phyloP scores from a whole-genome alignment of 2,888 invertebrate genomes.

The Phoenoteleia sp. region DNA sequence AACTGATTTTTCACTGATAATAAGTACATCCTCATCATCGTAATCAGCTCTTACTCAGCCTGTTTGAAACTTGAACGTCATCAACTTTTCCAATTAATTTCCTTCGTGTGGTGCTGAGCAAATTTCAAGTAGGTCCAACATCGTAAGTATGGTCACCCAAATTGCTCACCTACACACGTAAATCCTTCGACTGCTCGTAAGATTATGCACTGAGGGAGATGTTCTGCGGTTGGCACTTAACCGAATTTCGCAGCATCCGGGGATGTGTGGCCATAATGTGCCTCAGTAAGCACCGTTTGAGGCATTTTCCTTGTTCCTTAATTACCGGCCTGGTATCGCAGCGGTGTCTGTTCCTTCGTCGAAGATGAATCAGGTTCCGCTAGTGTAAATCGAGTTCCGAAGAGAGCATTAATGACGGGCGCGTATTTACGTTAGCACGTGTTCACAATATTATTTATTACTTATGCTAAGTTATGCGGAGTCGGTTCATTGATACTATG shows the following conservation, averaged over 20 bases:
- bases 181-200: not conserved
- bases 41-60: no score
- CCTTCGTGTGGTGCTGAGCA: no score
- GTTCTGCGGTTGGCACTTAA: conserved; percentile 49
- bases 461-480: conserved; percentile 86
- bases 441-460: conserved; percentile 86
- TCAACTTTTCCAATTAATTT: no score
- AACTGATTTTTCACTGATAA: no score
- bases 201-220: conserved; percentile 47
- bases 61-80: no score
- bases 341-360: not conserved
- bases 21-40: no score
- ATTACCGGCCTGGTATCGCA: no score
- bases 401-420: conserved; percentile 76
- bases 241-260: conserved; percentile 46
- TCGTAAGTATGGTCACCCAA: not conserved
- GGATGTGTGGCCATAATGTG: conserved; percentile 6
- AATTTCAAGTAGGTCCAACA: no score
- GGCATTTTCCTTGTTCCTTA: no score
- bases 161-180: conserved; percentile 1
- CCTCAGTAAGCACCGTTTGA: not conserved
- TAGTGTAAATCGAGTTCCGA: conserved; percentile 64
- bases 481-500: conserved; percentile 79
- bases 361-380: conserved; percentile 52
- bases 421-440: conserved; percentile 83